Evolutionary conservation across 2,113 vertebrate genomes (phyloP), one percentile per base, ranked within the genome.

Genomic region (Acanthochromis polyacanthus): DNA sequence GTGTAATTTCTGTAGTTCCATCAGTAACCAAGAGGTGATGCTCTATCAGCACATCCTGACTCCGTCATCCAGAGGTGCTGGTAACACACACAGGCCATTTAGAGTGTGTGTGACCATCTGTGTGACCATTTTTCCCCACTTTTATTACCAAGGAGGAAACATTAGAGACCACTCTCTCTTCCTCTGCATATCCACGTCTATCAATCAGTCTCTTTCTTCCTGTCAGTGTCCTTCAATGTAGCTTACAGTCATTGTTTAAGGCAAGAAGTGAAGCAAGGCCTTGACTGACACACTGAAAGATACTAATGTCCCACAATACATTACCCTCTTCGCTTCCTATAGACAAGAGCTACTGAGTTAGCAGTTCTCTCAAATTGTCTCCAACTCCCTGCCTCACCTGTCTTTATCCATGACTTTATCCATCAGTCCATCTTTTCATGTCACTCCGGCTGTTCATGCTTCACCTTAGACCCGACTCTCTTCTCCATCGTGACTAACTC

Each of bases 251-350:
- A 81, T 81, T 53, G 75, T 71, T 90, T 73, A 86, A 55, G 73
- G 68, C 71, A 60, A 56, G 61, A 86, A 78, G 72, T 84, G 80
- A 80, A 75, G 69, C 22, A 10, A 61, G 78, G 50, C 81, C 68
- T 87, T 77, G 69, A 76, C 32, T 75, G 68, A 85, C 68, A 75
- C 48, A 25, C 57, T 74, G 57, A 84, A 58, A 78, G 53, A 77
- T 70, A 61, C 46, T 71, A 4, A 56, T 65, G 71, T 82, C 75
- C 60, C 63, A 76, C 69, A 62, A 79, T 71, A 43, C 71, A 71
- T 78, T 67, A 64, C 69, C 30, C 22, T 25, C 10, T 19, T 17
- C 40, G 73, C 76, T 60, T 73, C 62, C 52, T 51, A 20, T 76
- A 43, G 25, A 64, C 53, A 46, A 22, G 51, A 75, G 30, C 61